Conservation (phyloP, 2,888 invertebrate species). For the Plagodis pulveraria region DNA sequence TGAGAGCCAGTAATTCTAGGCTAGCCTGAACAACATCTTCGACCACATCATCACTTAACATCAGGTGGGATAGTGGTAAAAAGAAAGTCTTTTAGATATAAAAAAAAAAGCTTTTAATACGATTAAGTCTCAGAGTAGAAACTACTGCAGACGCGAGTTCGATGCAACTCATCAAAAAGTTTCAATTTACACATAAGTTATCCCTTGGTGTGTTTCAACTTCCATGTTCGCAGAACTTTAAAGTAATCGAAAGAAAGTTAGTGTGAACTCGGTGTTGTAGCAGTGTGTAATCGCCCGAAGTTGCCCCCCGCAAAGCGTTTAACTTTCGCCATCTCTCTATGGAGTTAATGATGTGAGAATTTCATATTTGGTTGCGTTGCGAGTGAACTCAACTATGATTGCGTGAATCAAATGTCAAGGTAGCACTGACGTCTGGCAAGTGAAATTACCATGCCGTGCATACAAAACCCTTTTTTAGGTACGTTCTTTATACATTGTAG, state of each 20-base stretch:
- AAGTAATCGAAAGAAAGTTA: slow-evolving; percentile 57
- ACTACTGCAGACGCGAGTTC: neutral
- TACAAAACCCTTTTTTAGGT: too few species aligned
- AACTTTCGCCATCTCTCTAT: slow-evolving; percentile 45
- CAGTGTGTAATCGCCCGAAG: slow-evolving; percentile 34
- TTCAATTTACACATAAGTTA: slow-evolving; percentile 31
- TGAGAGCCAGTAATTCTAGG: too few species aligned
- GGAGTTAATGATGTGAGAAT: slow-evolving; percentile 42
- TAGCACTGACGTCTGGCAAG: neutral
- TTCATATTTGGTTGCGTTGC: slow-evolving; percentile 40
- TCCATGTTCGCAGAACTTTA: slow-evolving; percentile 44
- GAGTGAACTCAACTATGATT: slow-evolving; percentile 26
- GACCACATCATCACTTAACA: too few species aligned
- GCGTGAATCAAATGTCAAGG: slow-evolving; percentile 17
- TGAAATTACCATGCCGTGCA: slow-evolving; percentile 8
- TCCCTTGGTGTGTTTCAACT: slow-evolving; percentile 29
- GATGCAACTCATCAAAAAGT: slow-evolving; percentile 18
- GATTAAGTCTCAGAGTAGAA: neutral
- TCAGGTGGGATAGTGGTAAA: too few species aligned
- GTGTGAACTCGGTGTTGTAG: slow-evolving; percentile 40
- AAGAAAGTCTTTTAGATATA: too few species aligned
- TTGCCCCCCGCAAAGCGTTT: slow-evolving; percentile 41
- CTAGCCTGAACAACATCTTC: too few species aligned
- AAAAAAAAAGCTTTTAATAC: too few species aligned
- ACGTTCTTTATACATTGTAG: too few species aligned